Evolutionary conservation across 2,888 invertebrate species (phyloP).

Genomic region (Corbicula japonica): DNA sequence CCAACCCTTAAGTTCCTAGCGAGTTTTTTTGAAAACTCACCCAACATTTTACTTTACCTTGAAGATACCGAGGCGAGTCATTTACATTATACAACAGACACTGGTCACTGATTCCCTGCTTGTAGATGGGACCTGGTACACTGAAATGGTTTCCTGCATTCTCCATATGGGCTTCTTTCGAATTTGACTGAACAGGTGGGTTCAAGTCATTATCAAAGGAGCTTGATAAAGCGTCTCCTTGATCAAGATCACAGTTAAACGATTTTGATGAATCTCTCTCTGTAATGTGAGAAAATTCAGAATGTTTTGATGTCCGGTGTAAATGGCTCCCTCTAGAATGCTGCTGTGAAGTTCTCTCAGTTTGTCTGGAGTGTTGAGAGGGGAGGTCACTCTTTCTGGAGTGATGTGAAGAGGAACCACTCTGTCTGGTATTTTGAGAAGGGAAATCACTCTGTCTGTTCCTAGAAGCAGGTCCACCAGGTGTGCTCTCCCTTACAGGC

Average conservation of each 20-base stretch:
- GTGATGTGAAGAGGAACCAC: neutral
- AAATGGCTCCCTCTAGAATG: too few relatives aligned
- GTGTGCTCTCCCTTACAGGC: slow-evolving; percentile 54
- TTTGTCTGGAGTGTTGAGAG: neutral
- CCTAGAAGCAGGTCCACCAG: slow-evolving; percentile 19
- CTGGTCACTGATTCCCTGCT: slow-evolving; percentile 59
- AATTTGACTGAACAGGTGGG: neutral
- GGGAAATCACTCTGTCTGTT: slow-evolving; percentile 18
- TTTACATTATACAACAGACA: slow-evolving; percentile 71
- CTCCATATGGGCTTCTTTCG: neutral
- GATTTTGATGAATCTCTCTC: too few relatives aligned
- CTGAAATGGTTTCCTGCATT: slow-evolving; percentile 46
- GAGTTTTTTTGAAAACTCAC: too few relatives aligned
- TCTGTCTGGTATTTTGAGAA: slow-evolving; percentile 3
- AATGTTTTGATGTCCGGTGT: too few relatives aligned
- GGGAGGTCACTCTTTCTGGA: neutral
- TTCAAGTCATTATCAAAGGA: slow-evolving; percentile 16
- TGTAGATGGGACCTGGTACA: slow-evolving; percentile 62
- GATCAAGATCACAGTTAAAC: too few relatives aligned
- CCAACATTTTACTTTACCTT: slow-evolving; percentile 65
- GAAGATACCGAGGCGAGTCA: slow-evolving; percentile 66
- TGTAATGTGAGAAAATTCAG: too few relatives aligned
- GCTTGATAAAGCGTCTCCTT: slow-evolving; percentile 10
- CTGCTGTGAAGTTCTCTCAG: too few relatives aligned
- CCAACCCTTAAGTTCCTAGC: too few relatives aligned